A percentile compares a stretch with the other conserved stretches of the same genome.
Conservation (phyloP, 2,888 invertebrate species). For the Orthosia gracilis region DNA sequence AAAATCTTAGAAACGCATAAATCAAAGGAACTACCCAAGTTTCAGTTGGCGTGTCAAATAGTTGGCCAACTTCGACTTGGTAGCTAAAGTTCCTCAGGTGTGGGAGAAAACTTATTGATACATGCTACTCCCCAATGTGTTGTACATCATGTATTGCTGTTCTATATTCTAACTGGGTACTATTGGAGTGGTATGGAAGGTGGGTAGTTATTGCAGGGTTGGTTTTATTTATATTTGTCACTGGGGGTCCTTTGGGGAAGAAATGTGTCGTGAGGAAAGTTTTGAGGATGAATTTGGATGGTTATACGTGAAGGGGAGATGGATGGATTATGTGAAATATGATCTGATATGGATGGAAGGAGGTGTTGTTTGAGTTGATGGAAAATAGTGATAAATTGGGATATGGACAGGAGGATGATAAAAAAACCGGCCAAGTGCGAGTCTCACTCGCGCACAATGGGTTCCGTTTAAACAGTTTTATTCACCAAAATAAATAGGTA, state of each 20-base stretch:
- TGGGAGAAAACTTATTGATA: slow-evolving; percentile 67
- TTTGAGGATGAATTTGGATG: too few species aligned
- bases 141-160: slow-evolving; percentile 66
- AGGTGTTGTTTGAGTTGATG: too few species aligned
- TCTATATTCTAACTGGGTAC: slow-evolving; percentile 68
- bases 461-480: too few species aligned
- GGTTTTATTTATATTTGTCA: slow-evolving; percentile 31
- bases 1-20: slow-evolving; percentile 31
- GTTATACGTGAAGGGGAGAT: too few species aligned
- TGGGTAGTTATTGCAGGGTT: neutral
- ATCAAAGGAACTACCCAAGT: slow-evolving; percentile 46
- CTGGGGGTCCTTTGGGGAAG: neutral
- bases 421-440: too few species aligned
- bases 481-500: too few species aligned
- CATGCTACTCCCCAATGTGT: slow-evolving; percentile 66
- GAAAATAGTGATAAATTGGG: too few species aligned
- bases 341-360: too few species aligned
- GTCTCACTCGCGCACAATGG: too few species aligned
- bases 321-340: too few species aligned
- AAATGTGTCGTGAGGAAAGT: too few species aligned
- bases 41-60: slow-evolving; percentile 50
- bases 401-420: too few species aligned
- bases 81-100: slow-evolving; percentile 47
- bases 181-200: neutral
- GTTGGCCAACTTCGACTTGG: slow-evolving; percentile 36